Evolutionary conservation across 2,113 vertebrate genomes (phyloP).

Genomic region (Nettapus auritus): DNA sequence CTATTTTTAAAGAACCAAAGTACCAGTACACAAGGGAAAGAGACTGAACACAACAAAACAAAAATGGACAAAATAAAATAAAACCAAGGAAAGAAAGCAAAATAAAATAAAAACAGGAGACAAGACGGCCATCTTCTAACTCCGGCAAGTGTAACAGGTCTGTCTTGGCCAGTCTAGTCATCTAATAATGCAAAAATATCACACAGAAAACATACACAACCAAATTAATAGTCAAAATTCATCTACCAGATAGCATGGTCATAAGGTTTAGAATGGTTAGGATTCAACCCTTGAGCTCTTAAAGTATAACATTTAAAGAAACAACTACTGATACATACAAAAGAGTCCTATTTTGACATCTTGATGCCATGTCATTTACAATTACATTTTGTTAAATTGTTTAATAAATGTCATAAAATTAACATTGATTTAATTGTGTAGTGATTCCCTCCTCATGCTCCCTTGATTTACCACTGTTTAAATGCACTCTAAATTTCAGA

Average conservation of each 20-base stretch:
- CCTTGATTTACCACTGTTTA: neutral
- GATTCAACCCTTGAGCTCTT: neutral
- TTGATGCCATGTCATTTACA: conserved; percentile 32
- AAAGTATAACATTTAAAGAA: too few species aligned
- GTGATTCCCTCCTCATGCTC: neutral
- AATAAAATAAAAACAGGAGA: conserved; percentile 94
- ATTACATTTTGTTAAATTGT: conserved; percentile 38
- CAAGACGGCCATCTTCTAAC: conserved; percentile 99
- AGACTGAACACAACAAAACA: too few species aligned
- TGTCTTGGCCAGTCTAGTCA: conserved; percentile 99
- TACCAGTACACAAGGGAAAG: too few species aligned
- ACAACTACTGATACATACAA: neutral
- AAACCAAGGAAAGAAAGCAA: conserved; percentile 83
- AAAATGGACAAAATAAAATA: conserved; percentile 33
- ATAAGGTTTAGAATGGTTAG: conserved; percentile 81
- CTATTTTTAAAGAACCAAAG: too few species aligned
- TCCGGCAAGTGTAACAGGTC: conserved; percentile 99
- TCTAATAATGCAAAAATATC: conserved; percentile 99
- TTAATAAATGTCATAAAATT: conserved; percentile 35
- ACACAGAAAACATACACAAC: conserved; percentile 99
- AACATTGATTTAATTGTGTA: conserved; percentile 42
- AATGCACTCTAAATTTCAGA: too few species aligned
- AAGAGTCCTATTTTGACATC: conserved; percentile 45
- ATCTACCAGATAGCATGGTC: conserved; percentile 91
- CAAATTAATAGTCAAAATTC: conserved; percentile 99